phyloP scores from a whole-genome alignment of 1,140 invertebrate genomes.

The Zaprionus taronus region DNA sequence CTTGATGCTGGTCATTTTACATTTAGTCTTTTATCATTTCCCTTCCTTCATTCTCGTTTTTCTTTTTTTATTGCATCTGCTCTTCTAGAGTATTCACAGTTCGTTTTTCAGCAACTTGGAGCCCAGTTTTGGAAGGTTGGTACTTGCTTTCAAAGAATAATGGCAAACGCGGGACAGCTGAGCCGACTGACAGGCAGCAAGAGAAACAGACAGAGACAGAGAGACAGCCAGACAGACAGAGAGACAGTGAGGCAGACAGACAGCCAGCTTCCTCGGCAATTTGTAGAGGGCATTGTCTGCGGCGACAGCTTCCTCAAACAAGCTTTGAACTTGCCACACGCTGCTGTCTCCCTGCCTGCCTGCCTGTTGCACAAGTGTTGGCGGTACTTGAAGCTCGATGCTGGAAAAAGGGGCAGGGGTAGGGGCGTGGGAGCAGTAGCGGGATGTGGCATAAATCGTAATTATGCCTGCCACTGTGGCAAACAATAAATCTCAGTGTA shows the following conservation, averaged over 20 bases:
- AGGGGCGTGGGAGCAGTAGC: background rate
- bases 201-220: conserved; percentile 40
- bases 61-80: no score
- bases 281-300: conserved; percentile 73
- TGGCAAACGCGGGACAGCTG: conserved; percentile 70
- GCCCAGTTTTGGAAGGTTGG: conserved; percentile 4
- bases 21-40: no score
- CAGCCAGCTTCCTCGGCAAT: conserved; percentile 69
- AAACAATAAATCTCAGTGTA: conserved; percentile 78
- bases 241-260: conserved; percentile 52
- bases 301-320: conserved; percentile 80
- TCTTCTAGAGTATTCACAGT: conserved; percentile 9
- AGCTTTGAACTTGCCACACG: conserved; percentile 69
- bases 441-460: conserved; percentile 72
- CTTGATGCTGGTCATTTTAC: no score
- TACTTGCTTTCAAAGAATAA: conserved; percentile 77
- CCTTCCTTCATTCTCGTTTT: no score
- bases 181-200: conserved; percentile 58
- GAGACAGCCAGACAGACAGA: conserved; percentile 50
- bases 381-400: background rate
- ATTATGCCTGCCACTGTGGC: conserved; percentile 78
- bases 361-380: conserved; percentile 60
- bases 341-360: background rate
- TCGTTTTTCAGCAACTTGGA: background rate
- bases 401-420: no score